A percentile compares a stretch with the other conserved stretches of the same genome.
Conservation (phyloP, 2,888 invertebrate genomes). For the Heteromurus nitidus region DNA sequence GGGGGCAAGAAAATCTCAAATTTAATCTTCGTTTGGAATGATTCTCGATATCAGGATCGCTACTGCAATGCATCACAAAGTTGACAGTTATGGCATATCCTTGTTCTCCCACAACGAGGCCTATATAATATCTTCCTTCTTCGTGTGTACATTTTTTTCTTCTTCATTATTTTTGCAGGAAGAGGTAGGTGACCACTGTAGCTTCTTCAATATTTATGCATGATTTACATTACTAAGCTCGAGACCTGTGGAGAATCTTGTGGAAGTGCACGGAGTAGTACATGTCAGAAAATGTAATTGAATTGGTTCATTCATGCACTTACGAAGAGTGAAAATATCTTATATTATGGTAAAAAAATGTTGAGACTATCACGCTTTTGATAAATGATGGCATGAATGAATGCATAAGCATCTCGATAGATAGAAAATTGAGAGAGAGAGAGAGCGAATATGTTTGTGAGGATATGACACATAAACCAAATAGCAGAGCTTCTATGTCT, state of each 20-base stretch:
- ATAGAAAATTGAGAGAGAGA: no score
- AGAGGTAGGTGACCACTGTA: slow-evolving; percentile 17
- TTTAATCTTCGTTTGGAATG: slow-evolving; percentile 15
- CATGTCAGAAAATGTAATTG: slow-evolving; percentile 37
- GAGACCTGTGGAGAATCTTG: background rate
- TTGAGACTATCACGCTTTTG: no score
- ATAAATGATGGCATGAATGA: no score
- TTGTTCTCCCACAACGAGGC: slow-evolving; percentile 44
- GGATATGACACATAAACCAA: no score
- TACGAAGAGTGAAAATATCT: background rate
- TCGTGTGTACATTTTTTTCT: background rate
- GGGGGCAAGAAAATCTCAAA: background rate
- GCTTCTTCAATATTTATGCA: slow-evolving; percentile 9
- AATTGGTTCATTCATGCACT: slow-evolving; percentile 42
- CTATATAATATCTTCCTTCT: no score
- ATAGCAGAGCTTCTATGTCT: no score
- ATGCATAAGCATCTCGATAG: no score
- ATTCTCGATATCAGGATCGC: slow-evolving; percentile 39
- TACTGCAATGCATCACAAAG: slow-evolving; percentile 49
- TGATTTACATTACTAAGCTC: slow-evolving; percentile 19
- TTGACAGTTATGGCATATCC: slow-evolving; percentile 35
- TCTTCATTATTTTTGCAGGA: background rate
- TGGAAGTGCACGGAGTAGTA: background rate
- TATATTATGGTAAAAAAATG: no score
- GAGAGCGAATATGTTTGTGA: no score